Evolutionary conservation across 2,797 vertebrate species (phyloP), one percentile per base, ranked within the genome.

Genomic region (Myiotriccus ornatus): DNA sequence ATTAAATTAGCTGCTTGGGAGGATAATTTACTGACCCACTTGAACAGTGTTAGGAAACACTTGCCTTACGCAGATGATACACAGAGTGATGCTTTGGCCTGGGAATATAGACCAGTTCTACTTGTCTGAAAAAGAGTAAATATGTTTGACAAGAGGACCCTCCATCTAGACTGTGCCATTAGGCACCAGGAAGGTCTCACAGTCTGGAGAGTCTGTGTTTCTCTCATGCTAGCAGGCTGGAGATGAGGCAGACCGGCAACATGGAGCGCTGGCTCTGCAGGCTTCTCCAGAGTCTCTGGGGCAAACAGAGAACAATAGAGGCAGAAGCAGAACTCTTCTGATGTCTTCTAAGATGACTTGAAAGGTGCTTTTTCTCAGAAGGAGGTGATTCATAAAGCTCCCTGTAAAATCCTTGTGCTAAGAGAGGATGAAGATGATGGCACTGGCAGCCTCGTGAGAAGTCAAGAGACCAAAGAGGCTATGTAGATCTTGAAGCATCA

Each of bases 61-160:
- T 32, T 89, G 20, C 13, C 22, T 4, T 5, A 4, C 0, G 4
- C 0, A 1, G 14, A 28, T 0, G 0, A 10, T 32, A 14, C 7
- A 14, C 4, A 14, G 32, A 64, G 24, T 32, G 14, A 15, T 14
- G 23, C 4, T 20, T 76, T 87, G 13, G 23, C 30, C 25, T 83
- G 56, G 56, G 56, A 83, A 91, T 91, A 83, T 5, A 20, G 16
- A 5, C 17, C 10, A 10, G 0, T 64, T 63, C 47, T 63, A 12
- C 34, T 65, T 60, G 27, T 49, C 28, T 4, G 2, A 81, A 86
- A 69, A 35, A 4, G 1, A 14, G 3, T 44, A 49, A 52, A 23
- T 18, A 14, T 1, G 4, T 80, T 67, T 74, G 35, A 46, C 0
- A 2, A 25, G 44, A 83, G 10, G 8, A 56, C 27, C 2, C 14